Percentiles rank a stretch among this genome's conserved stretches.
These are phyloP conservation scores for Philaethria dido DNA, from an alignment of 2,888 invertebrate genomes.

Conservation along the genomic window DNA sequence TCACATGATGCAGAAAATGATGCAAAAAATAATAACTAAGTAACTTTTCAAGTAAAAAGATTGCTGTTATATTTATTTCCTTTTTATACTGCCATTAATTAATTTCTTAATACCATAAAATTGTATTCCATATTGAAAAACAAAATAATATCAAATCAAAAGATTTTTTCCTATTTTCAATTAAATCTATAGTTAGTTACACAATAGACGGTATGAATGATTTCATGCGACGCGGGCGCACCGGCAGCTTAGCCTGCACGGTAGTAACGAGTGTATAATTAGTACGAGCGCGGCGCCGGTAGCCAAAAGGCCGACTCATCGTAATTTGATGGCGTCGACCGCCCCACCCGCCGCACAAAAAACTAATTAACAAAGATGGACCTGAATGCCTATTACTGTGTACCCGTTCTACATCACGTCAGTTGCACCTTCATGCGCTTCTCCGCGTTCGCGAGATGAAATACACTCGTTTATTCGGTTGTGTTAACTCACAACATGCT, in stretches of 20 bases:
- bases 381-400: slow-evolving; percentile 45
- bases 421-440: slow-evolving; percentile 43
- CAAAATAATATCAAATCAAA: slow-evolving; percentile 32
- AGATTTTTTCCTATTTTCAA: slow-evolving; percentile 17
- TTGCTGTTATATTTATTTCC: no score
- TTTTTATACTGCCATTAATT: background rate
- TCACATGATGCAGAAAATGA: no score
- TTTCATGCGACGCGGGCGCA: slow-evolving; percentile 49
- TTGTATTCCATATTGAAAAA: background rate
- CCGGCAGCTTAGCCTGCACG: slow-evolving; percentile 62
- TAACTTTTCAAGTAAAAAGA: no score
- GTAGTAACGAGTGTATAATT: slow-evolving; percentile 84
- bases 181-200: slow-evolving; percentile 32
- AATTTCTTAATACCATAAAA: background rate
- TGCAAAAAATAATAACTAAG: no score
- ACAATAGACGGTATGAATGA: slow-evolving; percentile 37
- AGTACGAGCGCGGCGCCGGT: slow-evolving; percentile 71
- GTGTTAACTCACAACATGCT: no score
- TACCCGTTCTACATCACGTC: slow-evolving; percentile 47
- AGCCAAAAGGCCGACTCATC: slow-evolving; percentile 83
- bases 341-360: slow-evolving; percentile 77
- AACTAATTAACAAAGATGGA: slow-evolving; percentile 82
- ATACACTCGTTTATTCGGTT: slow-evolving; percentile 22
- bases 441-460: slow-evolving; percentile 46
- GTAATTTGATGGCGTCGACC: slow-evolving; percentile 83